Base-by-base conservation (phyloP, 2,888 invertebrate species). In the Tetragnatha montana region DNA sequence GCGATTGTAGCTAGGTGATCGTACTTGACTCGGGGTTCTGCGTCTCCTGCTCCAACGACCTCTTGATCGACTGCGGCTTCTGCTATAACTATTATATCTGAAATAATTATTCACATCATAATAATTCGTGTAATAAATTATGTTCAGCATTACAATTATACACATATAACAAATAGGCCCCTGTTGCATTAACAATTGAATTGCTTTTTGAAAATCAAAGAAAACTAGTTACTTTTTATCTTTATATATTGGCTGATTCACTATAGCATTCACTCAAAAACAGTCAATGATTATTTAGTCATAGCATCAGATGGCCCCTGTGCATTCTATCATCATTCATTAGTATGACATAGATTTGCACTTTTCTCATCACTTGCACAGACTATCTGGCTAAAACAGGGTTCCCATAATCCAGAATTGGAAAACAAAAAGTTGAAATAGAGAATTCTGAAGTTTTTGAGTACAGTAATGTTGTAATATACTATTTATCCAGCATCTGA, bases 241-340 rank as follows among this genome's bases (percentile, higher is more conserved):
- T 1, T 68, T 68, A n/a, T 17, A 68, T 2, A 68, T 68, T 35
- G 4, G 35, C 35, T 2, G 4, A 35, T 35, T 35, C 35, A 35
- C 35, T 35, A 2, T 35, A 35, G 35, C 35, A 1, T n/a, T n/a
- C n/a, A n/a, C 35, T 35, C 35, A 35, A 35, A 35, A 35, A 60
- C 60, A 71, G 10, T 75, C 35, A 47, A 75, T 35, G 35, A 35
- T 35, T 8, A 35, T 10, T 35, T 35, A 22, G 35, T 22, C 74
- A 50, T 50, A 88, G 89, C 89, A 85, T 89, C 89, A 89, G 89
- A 89, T 89, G 89, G 89, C 89, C 89, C 89, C 89, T 89, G 81
- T 89, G 89, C 89, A 87, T 71, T 70, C 14, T 19, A 70, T 85
- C 85, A 89, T 47, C 89, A 89, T n/a, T 71, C 75, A 47, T 12